phyloP scores from a whole-genome alignment of 2,113 vertebrate genomes.

The Odobenus rosmarus region DNA sequence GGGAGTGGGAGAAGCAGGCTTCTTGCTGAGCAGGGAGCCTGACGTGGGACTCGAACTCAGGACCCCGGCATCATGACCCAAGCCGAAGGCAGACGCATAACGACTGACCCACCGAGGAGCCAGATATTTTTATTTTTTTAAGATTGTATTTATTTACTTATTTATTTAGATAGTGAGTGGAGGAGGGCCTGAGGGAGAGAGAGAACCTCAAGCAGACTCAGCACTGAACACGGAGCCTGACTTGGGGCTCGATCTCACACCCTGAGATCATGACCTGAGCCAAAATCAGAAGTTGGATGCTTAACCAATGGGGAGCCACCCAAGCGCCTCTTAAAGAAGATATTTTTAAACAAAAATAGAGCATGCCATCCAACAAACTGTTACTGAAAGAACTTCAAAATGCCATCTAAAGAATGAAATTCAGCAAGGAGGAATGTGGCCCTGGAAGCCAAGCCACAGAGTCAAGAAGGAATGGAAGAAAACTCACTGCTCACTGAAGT shows the following conservation, averaged over 20 bases:
- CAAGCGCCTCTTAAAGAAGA: background rate
- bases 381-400: background rate
- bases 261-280: background rate
- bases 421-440: background rate
- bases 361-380: accelerated
- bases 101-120: too few species aligned
- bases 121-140: background rate
- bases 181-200: background rate
- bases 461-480: background rate
- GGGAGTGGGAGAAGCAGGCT: too few species aligned
- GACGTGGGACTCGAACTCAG: too few species aligned
- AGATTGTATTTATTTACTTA: background rate
- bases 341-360: background rate
- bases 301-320: background rate
- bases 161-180: background rate
- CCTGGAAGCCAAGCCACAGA: background rate
- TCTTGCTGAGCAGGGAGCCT: too few species aligned
- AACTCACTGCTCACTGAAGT: background rate
- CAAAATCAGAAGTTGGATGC: background rate
- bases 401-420: background rate
- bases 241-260: background rate
- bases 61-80: too few species aligned
- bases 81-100: too few species aligned
- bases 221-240: background rate
- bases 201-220: background rate